Conservation (phyloP, 1,140 invertebrate species). For the Drosophila cardini region DNA sequence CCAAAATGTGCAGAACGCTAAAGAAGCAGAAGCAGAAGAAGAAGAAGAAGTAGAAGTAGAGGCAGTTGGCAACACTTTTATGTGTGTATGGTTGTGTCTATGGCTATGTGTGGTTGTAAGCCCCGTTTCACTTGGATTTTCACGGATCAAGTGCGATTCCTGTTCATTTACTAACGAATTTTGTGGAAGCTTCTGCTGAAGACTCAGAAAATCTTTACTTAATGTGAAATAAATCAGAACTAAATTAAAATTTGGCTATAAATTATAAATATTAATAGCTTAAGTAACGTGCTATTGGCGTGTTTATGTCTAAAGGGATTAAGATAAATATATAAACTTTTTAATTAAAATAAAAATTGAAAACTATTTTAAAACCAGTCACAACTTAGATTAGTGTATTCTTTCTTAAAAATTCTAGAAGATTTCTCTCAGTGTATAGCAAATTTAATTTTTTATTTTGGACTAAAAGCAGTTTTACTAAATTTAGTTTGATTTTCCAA, state of each 20-base stretch:
- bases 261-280: no score
- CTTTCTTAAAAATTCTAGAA: no score
- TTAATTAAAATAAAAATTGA: no score
- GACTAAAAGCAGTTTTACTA: no score
- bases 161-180: conserved; percentile 33
- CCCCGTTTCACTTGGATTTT: conserved; percentile 27
- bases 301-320: no score
- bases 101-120: conserved; percentile 12
- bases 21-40: conserved; percentile 3
- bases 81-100: conserved; percentile 12
- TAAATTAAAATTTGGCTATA: background rate
- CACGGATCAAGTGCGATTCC: conserved; percentile 27
- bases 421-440: no score
- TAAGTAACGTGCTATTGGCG: no score
- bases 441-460: no score
- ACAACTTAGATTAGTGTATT: no score
- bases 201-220: background rate
- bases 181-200: conserved; percentile 4
- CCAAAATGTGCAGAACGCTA: conserved; percentile 45
- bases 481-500: no score
- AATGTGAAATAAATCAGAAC: conserved; percentile 2
- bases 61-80: conserved; percentile 28
- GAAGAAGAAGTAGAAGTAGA: conserved; percentile 26
- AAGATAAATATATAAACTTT: no score
- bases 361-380: no score